Evolutionary conservation across 1,140 invertebrate species (phyloP), one percentile per base, ranked within the genome.

Genomic region (Leptonema lineaticorne): DNA sequence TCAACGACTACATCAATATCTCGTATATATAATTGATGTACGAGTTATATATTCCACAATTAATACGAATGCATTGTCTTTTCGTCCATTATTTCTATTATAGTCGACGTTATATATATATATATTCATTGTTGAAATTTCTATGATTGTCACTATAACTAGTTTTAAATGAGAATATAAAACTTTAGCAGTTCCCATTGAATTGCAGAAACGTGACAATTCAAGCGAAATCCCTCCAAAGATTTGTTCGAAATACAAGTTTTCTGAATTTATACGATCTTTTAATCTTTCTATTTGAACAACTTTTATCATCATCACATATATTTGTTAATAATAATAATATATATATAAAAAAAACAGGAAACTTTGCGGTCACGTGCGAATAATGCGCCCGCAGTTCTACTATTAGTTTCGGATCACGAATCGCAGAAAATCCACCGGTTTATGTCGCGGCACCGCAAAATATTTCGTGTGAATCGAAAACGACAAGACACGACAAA

Each of bases 1-100:
- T 64, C 41, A 26, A 48, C 62, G 46, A 16, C 29, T 64, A 20
- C 62, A 64, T 64, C 62, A 62, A 33, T 30, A 59, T 59, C 50
- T 20, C 14, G 46, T 24, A 24, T 53, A 24, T 59, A 59, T 37
- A 59, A 59, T 30, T 33, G 57, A 59, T 59, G 57, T 27, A 57
- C 8, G 53, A 24, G 14, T 16, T 57, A 27, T 16, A 41, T 16
- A 41, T 11, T 16, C 16, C 9, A 16, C 37, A n/a, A n/a, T n/a
- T n/a, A n/a, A n/a, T n/a, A n/a, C 37, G 37, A 9, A 41, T 14
- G 37, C 2, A 41, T 41, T 41, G n/a, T n/a, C n/a, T n/a, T n/a
- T n/a, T n/a, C n/a, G 11, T 33, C 30, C 30, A 33, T 33, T 6
- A 48, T 14, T 48, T 48, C 6, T 7, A 48, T 7, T 48, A 20